phyloP scores from a whole-genome alignment of 1,140 invertebrate species.

The Hyles euphorbiae region DNA sequence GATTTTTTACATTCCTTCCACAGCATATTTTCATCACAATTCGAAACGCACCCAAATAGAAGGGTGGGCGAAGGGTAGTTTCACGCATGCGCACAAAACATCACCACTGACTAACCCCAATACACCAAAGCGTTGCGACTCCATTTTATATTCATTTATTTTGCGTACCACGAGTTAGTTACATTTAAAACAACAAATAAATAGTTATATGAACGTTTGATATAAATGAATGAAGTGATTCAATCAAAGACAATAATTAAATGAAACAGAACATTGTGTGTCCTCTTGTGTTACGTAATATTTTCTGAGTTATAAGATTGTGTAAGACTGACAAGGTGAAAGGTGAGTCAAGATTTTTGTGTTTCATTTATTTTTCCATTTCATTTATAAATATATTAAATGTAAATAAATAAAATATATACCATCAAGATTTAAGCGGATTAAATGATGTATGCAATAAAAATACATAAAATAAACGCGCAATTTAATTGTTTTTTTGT shows the following conservation, averaged over 20 bases:
- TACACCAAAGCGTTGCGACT: conserved; percentile 32
- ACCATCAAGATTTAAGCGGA: too few species aligned
- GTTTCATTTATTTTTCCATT: conserved; percentile 11
- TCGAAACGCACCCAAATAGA: conserved; percentile 10
- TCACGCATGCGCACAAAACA: conserved; percentile 39
- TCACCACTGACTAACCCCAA: conserved; percentile 37
- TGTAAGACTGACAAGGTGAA: conserved; percentile 19
- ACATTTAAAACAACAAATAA: too few species aligned
- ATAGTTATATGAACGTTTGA: background rate
- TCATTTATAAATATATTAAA: background rate
- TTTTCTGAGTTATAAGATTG: conserved; percentile 38
- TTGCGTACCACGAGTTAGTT: conserved; percentile 1
- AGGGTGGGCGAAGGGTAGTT: conserved; percentile 7
- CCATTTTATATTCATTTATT: conserved; percentile 65
- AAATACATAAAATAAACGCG: too few species aligned
- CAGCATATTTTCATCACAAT: conserved; percentile 1
- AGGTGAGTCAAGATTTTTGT: conserved; percentile 30
- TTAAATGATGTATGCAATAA: too few species aligned
- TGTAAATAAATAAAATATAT: background rate
- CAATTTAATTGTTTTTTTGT: too few species aligned
- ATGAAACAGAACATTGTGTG: conserved; percentile 4
- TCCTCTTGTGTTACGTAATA: conserved; percentile 51
- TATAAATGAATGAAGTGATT: conserved; percentile 6
- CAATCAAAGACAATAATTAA: background rate
- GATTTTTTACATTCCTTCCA: too few species aligned